A percentile compares a stretch with the other conserved stretches of the same genome.
Evolutionary conservation across 2,113 vertebrate genomes (phyloP).

Genomic region (Carlito syrichta): DNA sequence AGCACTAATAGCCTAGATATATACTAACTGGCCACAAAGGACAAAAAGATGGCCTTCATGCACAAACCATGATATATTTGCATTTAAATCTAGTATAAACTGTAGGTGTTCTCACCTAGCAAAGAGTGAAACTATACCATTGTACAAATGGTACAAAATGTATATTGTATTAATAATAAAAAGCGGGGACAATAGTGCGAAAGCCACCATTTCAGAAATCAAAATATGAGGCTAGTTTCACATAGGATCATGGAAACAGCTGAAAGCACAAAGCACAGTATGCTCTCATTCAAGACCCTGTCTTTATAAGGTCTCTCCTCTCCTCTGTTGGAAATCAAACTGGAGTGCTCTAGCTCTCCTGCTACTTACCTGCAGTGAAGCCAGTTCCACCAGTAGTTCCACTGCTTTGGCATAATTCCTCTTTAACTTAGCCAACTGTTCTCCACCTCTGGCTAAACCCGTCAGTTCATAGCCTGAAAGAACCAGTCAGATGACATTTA

Average conservation of each 20-base stretch:
- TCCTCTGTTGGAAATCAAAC: background rate
- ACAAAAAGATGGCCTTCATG: background rate
- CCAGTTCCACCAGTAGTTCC: slow-evolving; percentile 96
- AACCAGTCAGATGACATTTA: slow-evolving; percentile 46
- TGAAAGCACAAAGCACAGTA: background rate
- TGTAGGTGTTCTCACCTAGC: background rate
- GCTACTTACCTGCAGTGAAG: slow-evolving; percentile 93
- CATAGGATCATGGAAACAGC: background rate
- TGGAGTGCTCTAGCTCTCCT: background rate
- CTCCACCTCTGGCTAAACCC: slow-evolving; percentile 96
- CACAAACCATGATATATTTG: background rate
- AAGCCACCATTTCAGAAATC: background rate
- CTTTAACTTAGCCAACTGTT: slow-evolving; percentile 97
- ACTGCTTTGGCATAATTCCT: slow-evolving; percentile 99
- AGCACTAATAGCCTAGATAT: background rate
- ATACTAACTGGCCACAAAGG: background rate
- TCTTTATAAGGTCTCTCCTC: no score
- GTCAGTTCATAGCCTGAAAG: slow-evolving; percentile 95
- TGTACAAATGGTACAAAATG: no score
- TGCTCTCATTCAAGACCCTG: background rate
- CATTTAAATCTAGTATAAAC: background rate
- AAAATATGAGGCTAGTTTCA: background rate
- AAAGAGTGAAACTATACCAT: background rate
- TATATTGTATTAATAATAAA: background rate
- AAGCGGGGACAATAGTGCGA: background rate